Base-by-base conservation (phyloP, 2,113 vertebrate species). In the Callithrix jacchus region DNA sequence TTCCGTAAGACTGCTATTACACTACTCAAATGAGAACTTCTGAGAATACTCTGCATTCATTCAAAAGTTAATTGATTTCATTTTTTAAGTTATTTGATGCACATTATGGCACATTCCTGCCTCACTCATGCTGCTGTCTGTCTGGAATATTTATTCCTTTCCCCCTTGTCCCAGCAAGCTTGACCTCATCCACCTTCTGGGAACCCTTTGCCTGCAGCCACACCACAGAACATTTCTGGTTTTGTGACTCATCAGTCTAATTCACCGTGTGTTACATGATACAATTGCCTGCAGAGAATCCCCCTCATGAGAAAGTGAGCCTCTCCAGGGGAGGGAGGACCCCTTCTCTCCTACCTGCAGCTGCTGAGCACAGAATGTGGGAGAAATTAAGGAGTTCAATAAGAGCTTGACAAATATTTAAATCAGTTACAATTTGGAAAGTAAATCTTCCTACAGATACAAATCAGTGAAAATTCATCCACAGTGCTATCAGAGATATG, bases 341-440 rank as follows among this genome's bases (percentile, higher is more conserved):
- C 23, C 56, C 9, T 58, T 23, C 23, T 25, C 56, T 10, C 20
- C 20, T 25, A 58, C 8, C 56, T 58, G 56, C 58, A 61, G 58
- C 58, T 11, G 23, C 23, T 61, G 58, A 61, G 58, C 58, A 61
- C 58, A 61, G 23, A 12, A 61, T 27, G 58, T 61, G 23, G 56
- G 66, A 68, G 37, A 94, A 56, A 54, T 73, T 25, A 80, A 17
- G 58, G 14, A 64, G 79, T 74, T 79, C 52, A 87, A 64, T 21
- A 89, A 97, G 35, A 5, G 1, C 81, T 16, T 87, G 58, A 89
- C 42, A 85, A 82, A 25, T 61, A 90, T 47, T 87, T 89, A 88
- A 40, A 77, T 47, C 82, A 71, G 45, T 49, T 87, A 96, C 5
- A 86, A 73, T 25, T 82, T 89, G 70, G 68, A 91, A 96, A 47